A percentile compares a stretch with the other conserved stretches of the same genome.
phyloP scores from a whole-genome alignment of 2,888 invertebrate genomes.

The Sarcophaga variegata region DNA sequence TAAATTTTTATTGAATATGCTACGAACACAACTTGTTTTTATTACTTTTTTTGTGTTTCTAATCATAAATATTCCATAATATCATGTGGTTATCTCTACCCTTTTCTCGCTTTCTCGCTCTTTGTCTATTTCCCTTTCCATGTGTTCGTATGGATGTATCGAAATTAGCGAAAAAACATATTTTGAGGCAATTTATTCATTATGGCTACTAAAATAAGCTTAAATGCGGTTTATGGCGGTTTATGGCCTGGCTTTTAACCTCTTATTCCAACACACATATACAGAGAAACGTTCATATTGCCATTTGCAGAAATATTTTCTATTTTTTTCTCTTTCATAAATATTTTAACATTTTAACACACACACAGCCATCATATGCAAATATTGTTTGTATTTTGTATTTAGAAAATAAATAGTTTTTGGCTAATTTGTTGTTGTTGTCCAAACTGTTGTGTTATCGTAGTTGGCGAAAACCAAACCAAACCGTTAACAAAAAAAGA shows the following conservation, averaged over 20 bases:
- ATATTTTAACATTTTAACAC: no score
- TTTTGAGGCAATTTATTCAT: constrained; percentile 63
- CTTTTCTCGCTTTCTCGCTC: background rate
- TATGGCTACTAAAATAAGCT: constrained; percentile 56
- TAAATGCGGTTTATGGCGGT: constrained; percentile 57
- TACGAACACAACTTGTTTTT: no score
- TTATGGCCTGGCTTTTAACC: constrained; percentile 62
- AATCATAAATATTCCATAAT: constrained; percentile 50
- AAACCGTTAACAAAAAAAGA: constrained; percentile 61
- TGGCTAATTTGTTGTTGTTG: no score
- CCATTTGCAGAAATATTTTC: constrained; percentile 34
- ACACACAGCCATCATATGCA: constrained; percentile 24
- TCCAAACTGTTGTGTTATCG: background rate
- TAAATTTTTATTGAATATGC: no score
- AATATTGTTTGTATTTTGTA: constrained; percentile 53
- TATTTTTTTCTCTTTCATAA: background rate
- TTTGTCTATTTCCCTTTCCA: background rate
- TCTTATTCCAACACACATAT: background rate
- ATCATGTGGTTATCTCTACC: constrained; percentile 22
- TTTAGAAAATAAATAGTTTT: background rate
- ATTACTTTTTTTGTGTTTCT: background rate
- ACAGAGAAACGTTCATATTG: background rate
- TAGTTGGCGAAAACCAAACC: constrained; percentile 32
- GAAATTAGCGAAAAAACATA: constrained; percentile 50
- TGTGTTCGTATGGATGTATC: background rate